A percentile compares a stretch with the other conserved stretches of the same genome.
These are phyloP conservation scores for Caranx melampygus DNA, from an alignment of 2,113 vertebrate genomes.

Conservation along the genomic window DNA sequence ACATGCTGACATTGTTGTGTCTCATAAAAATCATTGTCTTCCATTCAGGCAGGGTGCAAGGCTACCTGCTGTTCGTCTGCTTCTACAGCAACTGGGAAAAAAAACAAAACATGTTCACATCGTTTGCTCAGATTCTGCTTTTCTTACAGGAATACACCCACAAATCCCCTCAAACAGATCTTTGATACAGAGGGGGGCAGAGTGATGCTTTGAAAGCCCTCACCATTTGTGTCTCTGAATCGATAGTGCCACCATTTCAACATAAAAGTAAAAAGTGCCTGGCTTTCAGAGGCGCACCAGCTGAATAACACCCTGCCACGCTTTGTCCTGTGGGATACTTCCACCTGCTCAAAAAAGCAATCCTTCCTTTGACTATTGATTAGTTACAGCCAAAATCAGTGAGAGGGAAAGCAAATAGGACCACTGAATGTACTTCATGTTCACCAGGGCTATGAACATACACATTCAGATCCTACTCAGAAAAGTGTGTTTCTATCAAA, in stretches of 20 bases:
- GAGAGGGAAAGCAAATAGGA: not conserved
- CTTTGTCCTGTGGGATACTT: conserved; percentile 52
- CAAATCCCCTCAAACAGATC: conserved; percentile 44
- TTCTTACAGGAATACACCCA: conserved; percentile 21
- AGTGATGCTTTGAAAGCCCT: conserved; percentile 56
- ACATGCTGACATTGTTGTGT: not conserved
- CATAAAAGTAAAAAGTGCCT: conserved; percentile 51
- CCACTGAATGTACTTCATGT: conserved; percentile 17
- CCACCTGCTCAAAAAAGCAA: conserved; percentile 50
- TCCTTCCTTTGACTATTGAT: conserved; percentile 44
- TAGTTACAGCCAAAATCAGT: conserved; percentile 30
- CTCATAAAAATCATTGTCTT: not conserved
- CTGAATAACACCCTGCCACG: conserved; percentile 39
- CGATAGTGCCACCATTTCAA: conserved; percentile 58
- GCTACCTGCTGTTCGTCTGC: conserved; percentile 10
- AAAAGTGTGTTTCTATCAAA: not conserved
- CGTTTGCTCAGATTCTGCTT: conserved; percentile 29
- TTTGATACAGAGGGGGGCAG: conserved; percentile 27
- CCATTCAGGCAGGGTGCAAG: not conserved
- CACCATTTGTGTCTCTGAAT: conserved; percentile 44
- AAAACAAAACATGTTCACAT: not conserved
- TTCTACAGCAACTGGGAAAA: not conserved
- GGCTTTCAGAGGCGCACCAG: conserved; percentile 34
- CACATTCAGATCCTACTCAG: not conserved
- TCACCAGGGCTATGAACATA: not conserved